Evolutionary conservation across 2,888 invertebrate species (phyloP).

Genomic region (Rosalia funebris): DNA sequence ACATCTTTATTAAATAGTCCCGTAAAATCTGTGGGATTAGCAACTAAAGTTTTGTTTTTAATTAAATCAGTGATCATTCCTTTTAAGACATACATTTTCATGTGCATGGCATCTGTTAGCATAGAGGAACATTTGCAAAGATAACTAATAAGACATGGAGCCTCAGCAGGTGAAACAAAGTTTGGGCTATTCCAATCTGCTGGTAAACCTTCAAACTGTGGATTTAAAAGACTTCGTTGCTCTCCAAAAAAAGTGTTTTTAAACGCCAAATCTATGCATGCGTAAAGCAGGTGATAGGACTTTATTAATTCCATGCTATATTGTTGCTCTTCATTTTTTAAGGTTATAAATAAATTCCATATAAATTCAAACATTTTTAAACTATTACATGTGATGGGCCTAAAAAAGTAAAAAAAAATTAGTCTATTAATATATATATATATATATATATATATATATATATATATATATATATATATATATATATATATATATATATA

Average conservation of each 20-base stretch:
- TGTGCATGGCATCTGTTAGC: slow-evolving; percentile 87
- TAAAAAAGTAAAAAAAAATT: slow-evolving; percentile 59
- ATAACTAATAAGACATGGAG: slow-evolving; percentile 79
- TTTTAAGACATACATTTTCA: slow-evolving; percentile 89
- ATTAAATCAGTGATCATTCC: slow-evolving; percentile 81
- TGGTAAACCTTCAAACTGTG: slow-evolving; percentile 82
- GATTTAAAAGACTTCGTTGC: slow-evolving; percentile 86
- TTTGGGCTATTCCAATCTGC: slow-evolving; percentile 71
- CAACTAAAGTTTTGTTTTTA: slow-evolving; percentile 78
- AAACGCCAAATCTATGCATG: slow-evolving; percentile 91
- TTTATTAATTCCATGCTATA: slow-evolving; percentile 94
- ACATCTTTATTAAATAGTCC: slow-evolving; percentile 81
- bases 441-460: too few relatives aligned
- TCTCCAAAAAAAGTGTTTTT: slow-evolving; percentile 84
- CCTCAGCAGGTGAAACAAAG: slow-evolving; percentile 70
- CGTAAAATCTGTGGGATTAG: slow-evolving; percentile 74
- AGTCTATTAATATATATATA: slow-evolving; percentile 2
- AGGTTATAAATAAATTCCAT: slow-evolving; percentile 92
- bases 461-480: too few relatives aligned
- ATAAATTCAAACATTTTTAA: slow-evolving; percentile 90
- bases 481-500: too few relatives aligned
- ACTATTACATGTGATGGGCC: slow-evolving; percentile 80
- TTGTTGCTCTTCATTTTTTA: slow-evolving; percentile 86
- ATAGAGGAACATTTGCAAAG: slow-evolving; percentile 66
- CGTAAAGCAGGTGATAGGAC: slow-evolving; percentile 90